A percentile compares a stretch with the other conserved stretches of the same genome.
These are phyloP conservation scores for Helicorthomorpha holstii DNA, from an alignment of 1,140 invertebrate species.

Conservation along the genomic window DNA sequence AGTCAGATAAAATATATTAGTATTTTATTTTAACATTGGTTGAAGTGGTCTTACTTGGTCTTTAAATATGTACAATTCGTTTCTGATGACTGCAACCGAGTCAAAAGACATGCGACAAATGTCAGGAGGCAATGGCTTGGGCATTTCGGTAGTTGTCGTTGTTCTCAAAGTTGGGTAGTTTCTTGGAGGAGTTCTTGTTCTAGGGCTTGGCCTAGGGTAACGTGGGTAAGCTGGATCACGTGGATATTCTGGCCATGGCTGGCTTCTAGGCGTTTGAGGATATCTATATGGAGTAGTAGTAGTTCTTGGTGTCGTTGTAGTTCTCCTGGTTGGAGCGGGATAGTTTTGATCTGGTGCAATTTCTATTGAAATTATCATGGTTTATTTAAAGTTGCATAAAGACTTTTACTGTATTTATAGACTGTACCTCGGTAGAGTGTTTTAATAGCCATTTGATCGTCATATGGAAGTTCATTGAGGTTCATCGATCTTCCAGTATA, in stretches of 20 bases:
- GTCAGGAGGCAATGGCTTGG: background rate
- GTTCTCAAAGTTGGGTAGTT: background rate
- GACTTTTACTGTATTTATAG: background rate
- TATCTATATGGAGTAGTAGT: background rate
- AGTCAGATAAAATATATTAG: background rate
- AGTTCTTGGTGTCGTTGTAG: background rate
- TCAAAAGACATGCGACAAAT: background rate
- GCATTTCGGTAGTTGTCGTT: background rate
- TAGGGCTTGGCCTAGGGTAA: background rate
- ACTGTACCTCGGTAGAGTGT: background rate
- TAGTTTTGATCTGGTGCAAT: background rate
- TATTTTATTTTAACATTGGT: background rate
- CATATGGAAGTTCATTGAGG: background rate
- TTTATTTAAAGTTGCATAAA: background rate
- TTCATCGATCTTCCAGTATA: slow-evolving; percentile 44
- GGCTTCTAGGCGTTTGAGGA: background rate
- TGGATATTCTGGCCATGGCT: no score
- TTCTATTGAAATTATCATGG: background rate
- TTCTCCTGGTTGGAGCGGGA: background rate
- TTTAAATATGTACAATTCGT: background rate
- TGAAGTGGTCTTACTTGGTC: background rate
- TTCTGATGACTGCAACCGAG: background rate
- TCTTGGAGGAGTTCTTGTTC: background rate
- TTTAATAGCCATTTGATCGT: background rate
- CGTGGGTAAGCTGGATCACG: background rate